Evolutionary conservation across 1,140 invertebrate genomes (phyloP), one percentile per base, ranked within the genome.

Genomic region (Sipha flava): DNA sequence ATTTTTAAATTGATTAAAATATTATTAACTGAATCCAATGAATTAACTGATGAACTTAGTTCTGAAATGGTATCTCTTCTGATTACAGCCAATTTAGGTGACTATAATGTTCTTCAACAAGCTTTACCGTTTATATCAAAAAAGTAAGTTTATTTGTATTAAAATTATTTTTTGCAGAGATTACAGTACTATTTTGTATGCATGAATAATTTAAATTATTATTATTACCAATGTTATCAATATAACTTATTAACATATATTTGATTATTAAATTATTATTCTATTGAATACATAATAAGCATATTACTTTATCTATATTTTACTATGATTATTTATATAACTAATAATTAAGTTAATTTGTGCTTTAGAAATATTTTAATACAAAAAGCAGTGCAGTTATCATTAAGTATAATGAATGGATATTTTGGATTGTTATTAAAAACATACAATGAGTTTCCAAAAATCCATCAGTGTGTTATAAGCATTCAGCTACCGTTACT

Each of bases 1-100:
- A 77, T 77, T 43, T 77, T 77, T 9, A 77, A 77, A 77, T 23
- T 77, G 3, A 0, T 77, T 37, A 59, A 59, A 43, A 40, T 77
- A 77, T 26, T 77, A 1, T 23, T 59, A 59, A 5, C 40, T 6
- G 34, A 77, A 31, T 31, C 0, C 3, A 54, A 57, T 3, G 7
- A 45, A 59, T 29, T 37, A 77, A 77, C 14, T 5, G 37, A 59
- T n/a, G 21, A 77, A 1, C 49, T 77, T 37, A 59, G 73, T 59
- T 57, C 37, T 3, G 73, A 77, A 43, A 77, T 77, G 52, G 73
- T 77, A 26, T 77, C 73, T 18, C 34, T 77, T 7, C 1, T 77
- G 14, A 40, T 77, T 26, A 34, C 59, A 31, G 10, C 52, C 10
- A 77, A 77, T 59, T 77, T 77, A 77, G 73, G 73, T 18, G 34